A percentile compares a stretch with the other conserved stretches of the same genome.
phyloP scores from a whole-genome alignment of 2,888 invertebrate species.

The Neria commutata region DNA sequence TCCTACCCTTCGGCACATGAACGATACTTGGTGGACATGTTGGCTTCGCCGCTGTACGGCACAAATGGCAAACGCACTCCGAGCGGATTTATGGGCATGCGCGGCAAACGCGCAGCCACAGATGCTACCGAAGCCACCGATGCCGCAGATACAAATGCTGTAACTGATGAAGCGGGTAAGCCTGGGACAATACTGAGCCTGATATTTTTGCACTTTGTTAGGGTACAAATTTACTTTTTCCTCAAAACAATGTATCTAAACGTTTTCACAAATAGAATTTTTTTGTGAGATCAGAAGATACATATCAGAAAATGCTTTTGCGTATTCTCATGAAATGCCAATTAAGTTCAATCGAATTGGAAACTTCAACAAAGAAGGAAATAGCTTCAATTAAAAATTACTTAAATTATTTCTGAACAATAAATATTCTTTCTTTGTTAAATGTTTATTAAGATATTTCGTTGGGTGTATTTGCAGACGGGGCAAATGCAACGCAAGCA shows the following conservation, averaged over 20 bases:
- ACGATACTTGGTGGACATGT: slow-evolving; percentile 17
- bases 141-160: too few relatives aligned
- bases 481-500: not conserved
- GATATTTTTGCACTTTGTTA: not conserved
- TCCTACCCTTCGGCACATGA: not conserved
- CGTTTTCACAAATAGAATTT: too few relatives aligned
- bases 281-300: too few relatives aligned
- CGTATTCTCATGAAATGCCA: too few relatives aligned
- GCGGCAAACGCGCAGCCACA: slow-evolving; percentile 64
- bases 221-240: not conserved
- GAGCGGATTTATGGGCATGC: slow-evolving; percentile 74
- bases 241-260: too few relatives aligned
- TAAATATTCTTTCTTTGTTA: too few relatives aligned
- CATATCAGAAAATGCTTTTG: too few relatives aligned
- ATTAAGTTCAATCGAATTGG: too few relatives aligned
- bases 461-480: not conserved
- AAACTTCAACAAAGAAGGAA: too few relatives aligned
- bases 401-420: too few relatives aligned
- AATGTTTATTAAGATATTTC: too few relatives aligned
- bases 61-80: slow-evolving; percentile 62
- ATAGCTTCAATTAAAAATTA: too few relatives aligned
- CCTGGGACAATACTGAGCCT: not conserved
- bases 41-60: slow-evolving; percentile 16
- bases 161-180: not conserved
- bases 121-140: slow-evolving; percentile 33